phyloP scores from a whole-genome alignment of 2,113 vertebrate species.

The Hyperopisus bebe region DNA sequence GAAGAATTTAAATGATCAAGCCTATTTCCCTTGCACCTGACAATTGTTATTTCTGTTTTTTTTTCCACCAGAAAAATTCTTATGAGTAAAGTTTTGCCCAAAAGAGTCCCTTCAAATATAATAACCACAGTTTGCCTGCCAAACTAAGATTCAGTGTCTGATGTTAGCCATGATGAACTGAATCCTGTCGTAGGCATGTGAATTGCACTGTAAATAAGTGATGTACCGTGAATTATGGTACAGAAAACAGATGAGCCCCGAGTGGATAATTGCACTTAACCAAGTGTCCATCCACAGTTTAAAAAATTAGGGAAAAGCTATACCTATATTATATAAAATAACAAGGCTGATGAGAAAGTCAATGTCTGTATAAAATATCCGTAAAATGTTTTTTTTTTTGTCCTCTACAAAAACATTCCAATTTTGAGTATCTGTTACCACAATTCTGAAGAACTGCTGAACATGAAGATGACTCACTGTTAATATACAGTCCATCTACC shows the following conservation, averaged over 20 bases:
- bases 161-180: not conserved
- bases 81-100: not conserved
- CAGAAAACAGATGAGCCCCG: not conserved
- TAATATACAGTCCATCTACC: not conserved
- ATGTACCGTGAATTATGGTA: not conserved
- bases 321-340: not conserved
- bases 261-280: not conserved
- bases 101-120: not conserved
- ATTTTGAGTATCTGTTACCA: not conserved
- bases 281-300: not conserved
- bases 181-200: not conserved
- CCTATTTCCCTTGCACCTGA: not conserved
- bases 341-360: not conserved
- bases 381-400: not conserved
- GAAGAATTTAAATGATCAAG: not conserved
- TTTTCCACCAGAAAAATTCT: not conserved
- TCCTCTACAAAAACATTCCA: not conserved
- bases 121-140: not conserved
- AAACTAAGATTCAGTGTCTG: not conserved
- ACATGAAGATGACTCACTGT: not conserved
- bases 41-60: not conserved
- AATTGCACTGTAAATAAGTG: not conserved
- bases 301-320: not conserved
- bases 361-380: not conserved
- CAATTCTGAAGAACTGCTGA: not conserved